Conservation (phyloP, 2,888 invertebrate genomes). For the Lymantria monacha region DNA sequence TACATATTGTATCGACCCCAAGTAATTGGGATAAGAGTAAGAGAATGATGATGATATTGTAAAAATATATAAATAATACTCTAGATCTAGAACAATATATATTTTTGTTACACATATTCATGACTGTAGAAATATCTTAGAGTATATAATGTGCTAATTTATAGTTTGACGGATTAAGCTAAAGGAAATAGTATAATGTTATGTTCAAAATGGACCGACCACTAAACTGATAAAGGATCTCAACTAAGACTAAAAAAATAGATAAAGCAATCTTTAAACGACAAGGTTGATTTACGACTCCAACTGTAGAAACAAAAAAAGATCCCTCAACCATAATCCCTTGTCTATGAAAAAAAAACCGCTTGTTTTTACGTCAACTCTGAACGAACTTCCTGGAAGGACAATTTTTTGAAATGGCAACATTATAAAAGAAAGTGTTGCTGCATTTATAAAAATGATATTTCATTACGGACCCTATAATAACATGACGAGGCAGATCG, state of each 20-base stretch:
- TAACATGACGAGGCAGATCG: constrained; percentile 63
- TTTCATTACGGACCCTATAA: constrained; percentile 64
- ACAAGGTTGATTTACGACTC: constrained; percentile 35
- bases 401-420: constrained; percentile 32
- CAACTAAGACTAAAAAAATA: constrained; percentile 25
- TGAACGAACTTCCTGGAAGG: constrained; percentile 39
- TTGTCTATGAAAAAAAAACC: constrained; percentile 27
- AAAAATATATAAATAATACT: no score
- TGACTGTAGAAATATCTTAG: no score
- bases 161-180: background rate
- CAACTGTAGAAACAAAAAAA: constrained; percentile 32
- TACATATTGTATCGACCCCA: no score
- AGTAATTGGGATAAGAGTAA: no score
- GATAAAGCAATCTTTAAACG: constrained; percentile 28
- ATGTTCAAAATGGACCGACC: constrained; percentile 10
- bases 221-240: constrained; percentile 28
- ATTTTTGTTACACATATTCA: no score
- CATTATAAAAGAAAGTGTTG: constrained; percentile 45
- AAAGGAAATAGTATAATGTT: background rate
- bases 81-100: no score
- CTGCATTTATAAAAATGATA: constrained; percentile 56
- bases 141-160: no score
- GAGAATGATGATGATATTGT: no score
- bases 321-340: constrained; percentile 25
- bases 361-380: constrained; percentile 27